Evolutionary conservation across 2,888 invertebrate species (phyloP).

Genomic region (Stenurella melanura): DNA sequence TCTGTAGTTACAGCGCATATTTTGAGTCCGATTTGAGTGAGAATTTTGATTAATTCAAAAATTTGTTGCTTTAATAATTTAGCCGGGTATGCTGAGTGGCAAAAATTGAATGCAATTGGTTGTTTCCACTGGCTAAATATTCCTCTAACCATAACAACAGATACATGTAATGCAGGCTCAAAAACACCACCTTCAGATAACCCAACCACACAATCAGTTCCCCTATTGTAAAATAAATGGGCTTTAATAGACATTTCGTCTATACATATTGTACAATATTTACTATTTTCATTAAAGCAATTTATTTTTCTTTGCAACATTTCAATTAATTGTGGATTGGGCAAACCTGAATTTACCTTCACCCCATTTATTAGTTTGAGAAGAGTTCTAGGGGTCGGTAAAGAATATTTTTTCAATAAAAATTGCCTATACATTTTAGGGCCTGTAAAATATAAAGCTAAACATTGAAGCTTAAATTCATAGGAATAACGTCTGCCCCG

Average conservation of each 20-base stretch:
- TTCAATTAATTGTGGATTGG: constrained; percentile 16
- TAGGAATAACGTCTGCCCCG: constrained; percentile 13
- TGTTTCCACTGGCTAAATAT: constrained; percentile 52
- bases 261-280: constrained; percentile 41
- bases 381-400: not conserved
- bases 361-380: constrained; percentile 11
- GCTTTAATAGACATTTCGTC: constrained; percentile 53
- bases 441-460: constrained; percentile 17
- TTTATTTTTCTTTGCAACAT: constrained; percentile 21
- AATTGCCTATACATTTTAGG: constrained; percentile 14
- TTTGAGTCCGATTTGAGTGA: constrained; percentile 41
- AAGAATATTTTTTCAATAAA: constrained; percentile 8
- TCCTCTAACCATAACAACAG: constrained; percentile 51
- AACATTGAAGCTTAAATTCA: not conserved
- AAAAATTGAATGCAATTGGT: constrained; percentile 50
- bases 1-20: constrained; percentile 46
- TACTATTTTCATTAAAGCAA: not conserved
- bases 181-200: constrained; percentile 42
- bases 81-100: constrained; percentile 21
- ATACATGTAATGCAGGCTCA: constrained; percentile 41
- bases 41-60: constrained; percentile 23
- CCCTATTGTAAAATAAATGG: constrained; percentile 47
- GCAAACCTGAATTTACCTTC: constrained; percentile 13
- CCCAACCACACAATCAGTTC: constrained; percentile 47
- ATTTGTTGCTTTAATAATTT: constrained; percentile 33